Conservation (phyloP, 2,113 vertebrate species). For the Myrmophylax atrothorax region DNA sequence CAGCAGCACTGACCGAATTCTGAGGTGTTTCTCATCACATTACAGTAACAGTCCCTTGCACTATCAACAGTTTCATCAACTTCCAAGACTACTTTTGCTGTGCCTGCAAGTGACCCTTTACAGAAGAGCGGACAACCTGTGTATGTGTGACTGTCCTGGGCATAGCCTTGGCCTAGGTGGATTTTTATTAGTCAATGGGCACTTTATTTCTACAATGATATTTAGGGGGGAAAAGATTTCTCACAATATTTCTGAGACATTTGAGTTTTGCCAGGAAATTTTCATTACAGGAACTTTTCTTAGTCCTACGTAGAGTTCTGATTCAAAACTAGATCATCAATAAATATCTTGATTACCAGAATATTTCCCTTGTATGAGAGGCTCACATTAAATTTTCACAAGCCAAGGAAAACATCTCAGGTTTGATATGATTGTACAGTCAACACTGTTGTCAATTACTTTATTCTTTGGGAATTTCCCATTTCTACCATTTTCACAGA, state of each 20-base stretch:
- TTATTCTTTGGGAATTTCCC: not conserved
- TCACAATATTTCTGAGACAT: not conserved
- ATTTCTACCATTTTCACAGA: not conserved
- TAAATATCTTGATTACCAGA: not conserved
- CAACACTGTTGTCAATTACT: not conserved
- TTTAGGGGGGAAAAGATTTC: not conserved
- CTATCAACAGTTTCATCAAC: not conserved
- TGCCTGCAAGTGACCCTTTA: not conserved
- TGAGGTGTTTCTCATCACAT: not conserved
- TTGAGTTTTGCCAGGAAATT: not conserved
- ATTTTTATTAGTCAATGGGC: not conserved
- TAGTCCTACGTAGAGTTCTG: not conserved
- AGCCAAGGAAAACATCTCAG: not conserved
- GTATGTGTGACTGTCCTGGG: not conserved
- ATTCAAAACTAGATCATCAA: not conserved
- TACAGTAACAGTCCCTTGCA: not conserved
- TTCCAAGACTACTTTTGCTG: not conserved
- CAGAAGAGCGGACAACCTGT: not conserved
- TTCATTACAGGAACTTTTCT: not conserved
- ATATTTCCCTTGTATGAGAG: not conserved
- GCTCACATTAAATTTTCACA: not conserved
- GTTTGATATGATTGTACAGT: not conserved
- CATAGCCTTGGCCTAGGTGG: accelerated
- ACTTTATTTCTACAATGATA: not conserved
- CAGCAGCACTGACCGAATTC: not conserved